Conservation (phyloP, 2,888 invertebrate genomes). For the Epistrophe eligans region DNA sequence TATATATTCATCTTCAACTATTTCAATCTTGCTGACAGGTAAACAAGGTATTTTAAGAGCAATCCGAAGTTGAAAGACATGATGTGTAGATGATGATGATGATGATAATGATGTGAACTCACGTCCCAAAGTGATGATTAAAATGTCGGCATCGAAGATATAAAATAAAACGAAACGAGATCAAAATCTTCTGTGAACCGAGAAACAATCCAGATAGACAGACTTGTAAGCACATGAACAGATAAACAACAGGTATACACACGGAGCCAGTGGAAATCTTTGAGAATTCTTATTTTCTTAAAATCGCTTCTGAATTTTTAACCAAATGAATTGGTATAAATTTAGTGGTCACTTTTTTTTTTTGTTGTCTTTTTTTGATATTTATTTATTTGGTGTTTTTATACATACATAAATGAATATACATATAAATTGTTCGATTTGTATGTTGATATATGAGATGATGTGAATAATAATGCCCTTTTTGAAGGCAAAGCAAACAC, state of each 20-base stretch:
- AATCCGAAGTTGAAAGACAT: constrained; percentile 7
- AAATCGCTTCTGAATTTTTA: constrained; percentile 50
- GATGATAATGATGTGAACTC: constrained; percentile 22
- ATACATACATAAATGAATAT: constrained; percentile 9
- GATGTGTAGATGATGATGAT: not conserved
- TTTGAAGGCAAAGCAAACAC: not conserved
- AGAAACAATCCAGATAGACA: constrained; percentile 7
- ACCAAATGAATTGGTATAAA: constrained; percentile 14
- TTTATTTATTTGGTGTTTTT: constrained; percentile 27
- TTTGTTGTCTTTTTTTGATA: constrained; percentile 1
- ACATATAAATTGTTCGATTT: constrained; percentile 18
- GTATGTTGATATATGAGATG: constrained; percentile 19
- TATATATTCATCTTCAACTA: constrained; percentile 23
- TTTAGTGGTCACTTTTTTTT: constrained; percentile 17
- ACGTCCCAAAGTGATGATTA: constrained; percentile 39
- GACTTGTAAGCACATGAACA: not conserved
- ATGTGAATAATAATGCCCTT: not conserved
- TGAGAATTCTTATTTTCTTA: constrained; percentile 26
- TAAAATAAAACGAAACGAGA: constrained; percentile 24
- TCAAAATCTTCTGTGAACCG: constrained; percentile 19
- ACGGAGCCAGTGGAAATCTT: not conserved
- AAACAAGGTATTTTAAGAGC: constrained; percentile 29
- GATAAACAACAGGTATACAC: constrained; percentile 16
- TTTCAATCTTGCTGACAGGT: constrained; percentile 31
- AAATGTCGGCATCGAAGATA: constrained; percentile 34